Conservation (phyloP, 2,888 invertebrate species). For the Sinelater perroti region DNA sequence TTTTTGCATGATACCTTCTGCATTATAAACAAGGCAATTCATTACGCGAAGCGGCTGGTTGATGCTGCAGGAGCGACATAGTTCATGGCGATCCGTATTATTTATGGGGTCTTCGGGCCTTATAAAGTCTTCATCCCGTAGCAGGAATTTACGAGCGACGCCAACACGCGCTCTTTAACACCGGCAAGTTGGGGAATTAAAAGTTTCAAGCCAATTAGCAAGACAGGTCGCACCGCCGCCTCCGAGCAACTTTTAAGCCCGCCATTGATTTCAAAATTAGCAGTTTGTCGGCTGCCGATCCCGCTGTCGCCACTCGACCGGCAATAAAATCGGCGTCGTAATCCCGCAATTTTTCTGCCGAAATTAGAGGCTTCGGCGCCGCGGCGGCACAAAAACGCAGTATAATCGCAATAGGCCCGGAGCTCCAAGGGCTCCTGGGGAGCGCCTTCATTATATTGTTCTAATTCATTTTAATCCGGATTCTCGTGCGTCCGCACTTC, state of each 20-base stretch:
- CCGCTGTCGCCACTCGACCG: constrained; percentile 3
- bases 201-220: constrained; percentile 46
- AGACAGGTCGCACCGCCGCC: constrained; percentile 36
- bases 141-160: constrained; percentile 36
- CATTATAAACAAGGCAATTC: constrained; percentile 41
- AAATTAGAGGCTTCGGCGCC: constrained; percentile 16
- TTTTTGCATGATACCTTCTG: constrained; percentile 28
- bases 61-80: constrained; percentile 27
- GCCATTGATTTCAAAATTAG: constrained; percentile 40
- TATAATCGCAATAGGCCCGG: constrained; percentile 20
- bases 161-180: constrained; percentile 38
- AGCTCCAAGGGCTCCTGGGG: constrained; percentile 11
- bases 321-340: constrained; percentile 21
- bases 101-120: constrained; percentile 35
- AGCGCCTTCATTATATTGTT: constrained; percentile 37
- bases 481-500: constrained; percentile 43
- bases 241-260: constrained; percentile 34
- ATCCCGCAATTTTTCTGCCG: constrained; percentile 21
- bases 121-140: constrained; percentile 34
- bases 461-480: constrained; percentile 45
- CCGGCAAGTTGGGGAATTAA: constrained; percentile 41
- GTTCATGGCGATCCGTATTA: constrained; percentile 34
- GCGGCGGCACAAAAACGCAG: constrained; percentile 25
- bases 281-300: constrained; percentile 26
- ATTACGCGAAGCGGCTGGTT: constrained; percentile 32